Percentiles rank a stretch among this genome's conserved stretches.
Conservation (phyloP, 2,797 vertebrate genomes). For the Anas acuta region DNA sequence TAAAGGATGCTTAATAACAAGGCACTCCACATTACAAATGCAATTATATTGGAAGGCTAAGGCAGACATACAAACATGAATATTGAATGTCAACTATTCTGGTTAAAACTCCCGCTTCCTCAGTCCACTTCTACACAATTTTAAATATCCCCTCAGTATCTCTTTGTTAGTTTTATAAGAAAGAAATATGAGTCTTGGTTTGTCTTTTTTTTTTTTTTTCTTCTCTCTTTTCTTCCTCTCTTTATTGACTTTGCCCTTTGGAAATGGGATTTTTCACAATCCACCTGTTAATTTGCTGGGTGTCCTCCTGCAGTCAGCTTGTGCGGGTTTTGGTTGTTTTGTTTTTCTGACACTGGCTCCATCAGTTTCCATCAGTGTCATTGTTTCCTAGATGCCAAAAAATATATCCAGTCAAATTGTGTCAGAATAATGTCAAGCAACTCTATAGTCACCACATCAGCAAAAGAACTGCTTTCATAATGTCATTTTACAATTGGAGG, state of each 20-base stretch:
- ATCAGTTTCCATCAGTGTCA: conserved; percentile 51
- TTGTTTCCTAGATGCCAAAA: conserved; percentile 47
- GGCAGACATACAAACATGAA: not conserved
- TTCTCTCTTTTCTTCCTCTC: not conserved
- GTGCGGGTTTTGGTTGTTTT: not conserved
- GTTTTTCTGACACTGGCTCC: conserved; percentile 21
- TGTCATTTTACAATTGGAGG: conserved; percentile 5
- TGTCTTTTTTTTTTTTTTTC: not conserved
- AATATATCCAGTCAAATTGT: not conserved
- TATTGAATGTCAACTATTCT: not conserved
- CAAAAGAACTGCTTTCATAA: not conserved
- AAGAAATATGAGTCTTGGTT: not conserved
- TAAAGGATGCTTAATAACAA: not conserved
- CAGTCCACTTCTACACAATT: not conserved
- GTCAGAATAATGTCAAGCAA: conserved; percentile 13
- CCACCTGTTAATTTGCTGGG: conserved; percentile 26
- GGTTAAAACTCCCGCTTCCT: conserved; percentile 1
- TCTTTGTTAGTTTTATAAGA: not conserved
- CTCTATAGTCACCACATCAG: not conserved
- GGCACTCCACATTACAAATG: not conserved
- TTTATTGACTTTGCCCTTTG: conserved; percentile 7
- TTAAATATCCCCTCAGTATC: not conserved
- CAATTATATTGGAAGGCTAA: not conserved
- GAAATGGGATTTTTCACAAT: not conserved
- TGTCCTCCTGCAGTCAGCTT: not conserved